phyloP scores from a whole-genome alignment of 2,888 invertebrate species.

The Ennomos erosarius region DNA sequence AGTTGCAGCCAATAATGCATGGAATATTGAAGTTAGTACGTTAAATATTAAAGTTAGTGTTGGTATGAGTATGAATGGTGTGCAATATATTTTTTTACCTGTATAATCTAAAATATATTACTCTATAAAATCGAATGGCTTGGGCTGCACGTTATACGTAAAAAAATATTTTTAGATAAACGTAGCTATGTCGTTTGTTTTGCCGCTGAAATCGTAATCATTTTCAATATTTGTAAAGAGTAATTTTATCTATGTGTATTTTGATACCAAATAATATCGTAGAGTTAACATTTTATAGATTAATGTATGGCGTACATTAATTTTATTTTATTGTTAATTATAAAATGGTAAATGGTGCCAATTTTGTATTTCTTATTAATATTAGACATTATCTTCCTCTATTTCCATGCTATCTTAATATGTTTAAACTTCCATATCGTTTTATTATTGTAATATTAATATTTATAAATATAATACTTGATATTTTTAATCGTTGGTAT shows the following conservation, averaged over 20 bases:
- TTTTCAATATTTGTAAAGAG: conserved; percentile 1
- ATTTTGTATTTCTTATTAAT: too few species aligned
- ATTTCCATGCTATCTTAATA: not conserved
- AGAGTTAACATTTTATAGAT: not conserved
- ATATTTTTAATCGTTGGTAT: too few species aligned
- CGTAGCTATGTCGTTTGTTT: conserved; percentile 10
- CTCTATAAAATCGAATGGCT: too few species aligned
- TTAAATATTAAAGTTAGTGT: too few species aligned
- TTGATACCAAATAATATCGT: conserved; percentile 28
- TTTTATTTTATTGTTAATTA: too few species aligned
- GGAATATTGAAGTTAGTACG: too few species aligned
- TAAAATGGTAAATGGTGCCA: conserved; percentile 7
- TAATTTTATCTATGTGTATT: conserved; percentile 9
- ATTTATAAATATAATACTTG: too few species aligned
- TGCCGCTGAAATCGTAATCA: conserved; percentile 1
- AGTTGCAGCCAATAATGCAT: too few species aligned
- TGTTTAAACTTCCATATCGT: not conserved
- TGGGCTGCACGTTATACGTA: not conserved
- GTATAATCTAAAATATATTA: too few species aligned
- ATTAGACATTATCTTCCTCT: not conserved
- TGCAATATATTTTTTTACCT: too few species aligned
- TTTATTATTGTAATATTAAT: too few species aligned
- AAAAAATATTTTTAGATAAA: conserved; percentile 1
- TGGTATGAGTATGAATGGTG: too few species aligned
- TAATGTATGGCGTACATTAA: not conserved